phyloP scores from a whole-genome alignment of 2,113 vertebrate genomes.

The Anguilla rostrata region DNA sequence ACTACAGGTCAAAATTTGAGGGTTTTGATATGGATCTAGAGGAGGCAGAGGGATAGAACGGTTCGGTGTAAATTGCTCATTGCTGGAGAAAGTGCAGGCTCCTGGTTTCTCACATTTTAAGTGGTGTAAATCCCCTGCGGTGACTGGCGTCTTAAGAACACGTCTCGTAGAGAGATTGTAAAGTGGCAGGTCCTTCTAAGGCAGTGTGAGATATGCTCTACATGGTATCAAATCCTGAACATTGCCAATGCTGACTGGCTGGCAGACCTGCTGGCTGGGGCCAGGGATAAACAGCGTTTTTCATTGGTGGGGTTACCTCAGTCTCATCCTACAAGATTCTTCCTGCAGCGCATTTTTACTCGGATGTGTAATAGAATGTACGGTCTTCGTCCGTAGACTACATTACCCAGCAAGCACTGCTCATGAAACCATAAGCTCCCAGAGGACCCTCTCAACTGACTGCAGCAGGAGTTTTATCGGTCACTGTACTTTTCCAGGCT shows the following conservation, averaged over 20 bases:
- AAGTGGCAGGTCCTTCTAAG: neutral
- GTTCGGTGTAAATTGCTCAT: neutral
- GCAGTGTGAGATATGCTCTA: neutral
- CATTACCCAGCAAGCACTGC: neutral
- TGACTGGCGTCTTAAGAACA: neutral
- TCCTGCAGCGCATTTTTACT: neutral
- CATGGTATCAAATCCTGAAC: neutral
- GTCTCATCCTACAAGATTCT: neutral
- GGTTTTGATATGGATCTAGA: neutral
- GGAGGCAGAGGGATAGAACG: neutral
- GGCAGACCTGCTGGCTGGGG: too few relatives aligned
- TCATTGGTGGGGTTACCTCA: too few relatives aligned
- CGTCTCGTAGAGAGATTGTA: neutral
- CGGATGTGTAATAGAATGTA: neutral
- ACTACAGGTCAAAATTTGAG: neutral
- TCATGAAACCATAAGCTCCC: neutral
- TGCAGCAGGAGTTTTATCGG: neutral
- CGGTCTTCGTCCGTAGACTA: neutral
- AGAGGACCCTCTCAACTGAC: neutral
- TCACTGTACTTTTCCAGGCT: neutral
- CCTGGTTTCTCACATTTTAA: neutral
- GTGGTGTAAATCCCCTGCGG: neutral
- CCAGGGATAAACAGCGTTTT: too few relatives aligned
- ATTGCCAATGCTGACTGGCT: neutral
- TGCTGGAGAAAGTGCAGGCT: neutral